Conservation (phyloP, 2,113 vertebrate genomes). For the Podarcis raffonei region DNA sequence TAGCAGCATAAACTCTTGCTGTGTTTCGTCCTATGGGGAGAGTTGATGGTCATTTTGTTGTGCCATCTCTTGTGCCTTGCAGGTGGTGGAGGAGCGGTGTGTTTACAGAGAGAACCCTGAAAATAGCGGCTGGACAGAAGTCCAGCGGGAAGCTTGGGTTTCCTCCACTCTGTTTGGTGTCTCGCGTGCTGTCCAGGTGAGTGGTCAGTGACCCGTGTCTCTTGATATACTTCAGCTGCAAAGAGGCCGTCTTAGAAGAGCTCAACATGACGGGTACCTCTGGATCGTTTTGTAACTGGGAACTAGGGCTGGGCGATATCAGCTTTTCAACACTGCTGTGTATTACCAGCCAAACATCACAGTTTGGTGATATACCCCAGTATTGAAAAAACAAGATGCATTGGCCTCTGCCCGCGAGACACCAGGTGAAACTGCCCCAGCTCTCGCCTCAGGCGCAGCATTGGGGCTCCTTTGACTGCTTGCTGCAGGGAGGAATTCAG, state of each 20-base stretch:
- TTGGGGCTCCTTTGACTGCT: too few species aligned
- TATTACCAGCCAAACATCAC: too few species aligned
- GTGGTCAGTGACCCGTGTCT: neutral
- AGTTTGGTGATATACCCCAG: too few species aligned
- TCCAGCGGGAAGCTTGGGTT: conserved; percentile 94
- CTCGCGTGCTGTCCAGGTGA: conserved; percentile 93
- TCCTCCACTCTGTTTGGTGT: conserved; percentile 91
- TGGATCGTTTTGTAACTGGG: neutral
- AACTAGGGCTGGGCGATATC: neutral
- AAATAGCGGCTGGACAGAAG: conserved; percentile 91
- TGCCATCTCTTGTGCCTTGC: neutral
- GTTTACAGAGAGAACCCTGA: conserved; percentile 88
- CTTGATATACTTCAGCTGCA: neutral
- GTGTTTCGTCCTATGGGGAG: rapidly evolving
- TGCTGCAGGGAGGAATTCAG: too few species aligned
- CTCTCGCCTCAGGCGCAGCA: too few species aligned
- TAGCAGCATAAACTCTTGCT: neutral
- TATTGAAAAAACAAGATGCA: too few species aligned
- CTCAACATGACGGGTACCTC: too few species aligned
- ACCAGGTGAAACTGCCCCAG: too few species aligned
- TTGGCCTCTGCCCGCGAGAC: too few species aligned
- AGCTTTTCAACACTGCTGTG: too few species aligned
- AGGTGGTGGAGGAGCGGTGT: conserved; percentile 93
- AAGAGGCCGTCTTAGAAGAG: neutral
- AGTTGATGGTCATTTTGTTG: neutral